Conservation (phyloP, 2,888 invertebrate genomes). For the Phaedon cochleariae region DNA sequence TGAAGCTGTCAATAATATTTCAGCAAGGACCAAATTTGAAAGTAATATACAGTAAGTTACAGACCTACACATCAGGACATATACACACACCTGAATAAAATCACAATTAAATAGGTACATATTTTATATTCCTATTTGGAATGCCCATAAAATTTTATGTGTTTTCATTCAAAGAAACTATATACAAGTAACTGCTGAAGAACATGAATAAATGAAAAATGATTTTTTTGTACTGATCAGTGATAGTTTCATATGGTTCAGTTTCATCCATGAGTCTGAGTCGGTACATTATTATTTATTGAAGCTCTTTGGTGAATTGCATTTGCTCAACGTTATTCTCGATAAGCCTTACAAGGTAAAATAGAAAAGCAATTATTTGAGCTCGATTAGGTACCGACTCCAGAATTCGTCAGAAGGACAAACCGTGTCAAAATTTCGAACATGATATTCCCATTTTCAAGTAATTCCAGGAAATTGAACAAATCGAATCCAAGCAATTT, state of each 20-base stretch:
- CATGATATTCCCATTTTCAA: not conserved
- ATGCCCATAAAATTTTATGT: conserved; percentile 12
- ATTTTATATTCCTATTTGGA: conserved; percentile 5
- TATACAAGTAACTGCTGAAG: conserved; percentile 25
- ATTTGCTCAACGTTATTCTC: not conserved
- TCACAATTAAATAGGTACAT: conserved; percentile 11
- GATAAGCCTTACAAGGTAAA: not conserved
- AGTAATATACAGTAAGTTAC: not conserved
- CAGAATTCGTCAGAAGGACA: not conserved
- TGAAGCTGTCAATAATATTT: not conserved
- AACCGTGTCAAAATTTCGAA: not conserved
- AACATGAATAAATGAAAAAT: conserved; percentile 25
- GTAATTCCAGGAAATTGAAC: not conserved
- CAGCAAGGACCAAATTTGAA: not conserved
- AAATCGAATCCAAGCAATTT: not conserved
- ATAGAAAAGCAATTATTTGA: not conserved
- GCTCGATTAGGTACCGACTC: not conserved
- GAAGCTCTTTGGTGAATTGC: not conserved
- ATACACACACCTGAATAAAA: conserved; percentile 5
- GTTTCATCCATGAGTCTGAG: not conserved
- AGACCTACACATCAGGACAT: not conserved
- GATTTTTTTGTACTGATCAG: conserved; percentile 43
- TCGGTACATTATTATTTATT: not conserved
- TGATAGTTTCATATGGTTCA: conserved; percentile 38
- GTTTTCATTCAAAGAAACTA: conserved; percentile 4